phyloP scores from a whole-genome alignment of 2,113 vertebrate genomes.

The Ellobius talpinus region DNA sequence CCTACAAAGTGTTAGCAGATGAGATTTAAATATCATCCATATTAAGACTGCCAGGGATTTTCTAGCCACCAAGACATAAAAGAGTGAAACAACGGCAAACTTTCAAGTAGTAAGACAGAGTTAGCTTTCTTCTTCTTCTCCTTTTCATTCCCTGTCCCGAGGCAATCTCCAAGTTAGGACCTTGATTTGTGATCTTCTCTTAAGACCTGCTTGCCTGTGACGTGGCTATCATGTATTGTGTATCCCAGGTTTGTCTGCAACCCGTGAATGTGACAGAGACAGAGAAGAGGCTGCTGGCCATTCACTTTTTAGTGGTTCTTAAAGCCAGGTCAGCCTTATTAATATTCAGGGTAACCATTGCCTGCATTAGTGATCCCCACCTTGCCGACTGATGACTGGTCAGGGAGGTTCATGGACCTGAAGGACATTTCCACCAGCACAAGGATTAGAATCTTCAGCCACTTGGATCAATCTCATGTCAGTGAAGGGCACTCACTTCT shows the following conservation, averaged over 20 bases:
- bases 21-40: conserved; percentile 71
- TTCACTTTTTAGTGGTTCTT: background rate
- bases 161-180: background rate
- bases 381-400: background rate
- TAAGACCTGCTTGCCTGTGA: background rate
- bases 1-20: conserved; percentile 75
- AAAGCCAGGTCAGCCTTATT: background rate
- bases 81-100: conserved; percentile 52
- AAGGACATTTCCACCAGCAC: background rate
- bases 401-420: background rate
- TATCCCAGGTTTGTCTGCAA: background rate
- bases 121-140: background rate
- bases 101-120: conserved; percentile 53
- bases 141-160: background rate
- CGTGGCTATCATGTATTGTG: background rate
- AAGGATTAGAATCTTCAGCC: background rate
- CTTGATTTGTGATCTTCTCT: background rate
- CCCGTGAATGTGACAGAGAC: background rate
- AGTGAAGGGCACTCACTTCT: background rate
- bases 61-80: conserved; percentile 57
- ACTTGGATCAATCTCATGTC: background rate
- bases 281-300: background rate
- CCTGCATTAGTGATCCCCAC: too few species aligned
- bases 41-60: conserved; percentile 63
- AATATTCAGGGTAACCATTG: background rate